Evolutionary conservation across 2,113 vertebrate genomes (phyloP).

Genomic region (Archocentrus centrarchus): DNA sequence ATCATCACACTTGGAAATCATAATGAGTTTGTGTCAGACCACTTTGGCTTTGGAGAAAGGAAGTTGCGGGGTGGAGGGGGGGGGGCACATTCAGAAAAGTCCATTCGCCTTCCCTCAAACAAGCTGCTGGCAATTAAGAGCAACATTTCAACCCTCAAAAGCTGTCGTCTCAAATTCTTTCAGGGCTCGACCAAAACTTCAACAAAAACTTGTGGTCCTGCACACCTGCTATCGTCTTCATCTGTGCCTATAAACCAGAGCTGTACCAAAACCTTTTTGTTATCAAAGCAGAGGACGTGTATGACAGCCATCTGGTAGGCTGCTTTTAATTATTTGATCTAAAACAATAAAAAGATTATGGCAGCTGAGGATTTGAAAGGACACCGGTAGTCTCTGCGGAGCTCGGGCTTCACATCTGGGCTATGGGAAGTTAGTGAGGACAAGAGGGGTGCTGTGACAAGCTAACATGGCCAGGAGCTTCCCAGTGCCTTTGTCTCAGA

Average conservation of each 20-base stretch:
- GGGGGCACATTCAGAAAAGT: constrained; percentile 31
- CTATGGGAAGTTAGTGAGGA: constrained; percentile 82
- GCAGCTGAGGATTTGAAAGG: constrained; percentile 74
- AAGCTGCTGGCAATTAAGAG: constrained; percentile 66
- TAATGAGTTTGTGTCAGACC: constrained; percentile 78
- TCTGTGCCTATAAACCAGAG: constrained; percentile 34
- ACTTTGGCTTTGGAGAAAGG: constrained; percentile 61
- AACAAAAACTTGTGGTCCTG: constrained; percentile 12
- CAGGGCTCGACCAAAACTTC: constrained; percentile 38
- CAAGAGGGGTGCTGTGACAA: constrained; percentile 60
- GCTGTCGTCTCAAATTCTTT: constrained; percentile 60
- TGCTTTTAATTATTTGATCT: constrained; percentile 87
- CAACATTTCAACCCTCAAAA: constrained; percentile 67
- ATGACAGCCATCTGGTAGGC: constrained; percentile 83
- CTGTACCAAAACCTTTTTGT: constrained; percentile 46
- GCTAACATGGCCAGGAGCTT: constrained; percentile 20
- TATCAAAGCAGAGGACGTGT: constrained; percentile 72
- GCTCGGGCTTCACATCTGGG: constrained; percentile 92
- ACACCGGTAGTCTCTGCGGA: constrained; percentile 82
- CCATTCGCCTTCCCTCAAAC: constrained; percentile 57
- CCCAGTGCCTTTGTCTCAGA: constrained; percentile 23
- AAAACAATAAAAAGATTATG: constrained; percentile 85
- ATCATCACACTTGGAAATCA: constrained; percentile 79
- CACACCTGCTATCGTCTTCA: constrained; percentile 71
- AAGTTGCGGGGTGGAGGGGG: neutral